These are phyloP conservation scores for Catostylus mosaicus DNA, from an alignment of 30 jellyfish, hydroid and myxozoan genomes.

Conservation along the genomic window DNA sequence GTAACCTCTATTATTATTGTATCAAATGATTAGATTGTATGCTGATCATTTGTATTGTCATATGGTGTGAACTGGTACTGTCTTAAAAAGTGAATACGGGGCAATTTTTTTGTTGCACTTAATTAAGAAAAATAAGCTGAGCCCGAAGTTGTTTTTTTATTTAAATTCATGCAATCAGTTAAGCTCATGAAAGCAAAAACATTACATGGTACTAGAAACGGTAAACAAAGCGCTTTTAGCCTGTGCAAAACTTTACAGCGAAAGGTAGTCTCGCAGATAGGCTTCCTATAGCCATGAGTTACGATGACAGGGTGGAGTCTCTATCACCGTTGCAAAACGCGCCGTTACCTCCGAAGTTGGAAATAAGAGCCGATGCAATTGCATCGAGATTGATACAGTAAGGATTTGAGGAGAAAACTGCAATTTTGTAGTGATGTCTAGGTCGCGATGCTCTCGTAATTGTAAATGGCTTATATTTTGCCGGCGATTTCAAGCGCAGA, in stretches of 20 bases:
- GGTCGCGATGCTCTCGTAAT: conserved; percentile 26
- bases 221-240: conserved; percentile 6
- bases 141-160: too few species aligned
- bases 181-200: too few species aligned
- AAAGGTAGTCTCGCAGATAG: too few species aligned
- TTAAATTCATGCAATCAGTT: too few species aligned
- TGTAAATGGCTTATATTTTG: conserved; percentile 14
- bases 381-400: conserved; percentile 13
- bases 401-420: conserved; percentile 16
- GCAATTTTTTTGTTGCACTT: too few species aligned
- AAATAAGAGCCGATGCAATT: conserved; percentile 10
- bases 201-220: conserved; percentile 16
- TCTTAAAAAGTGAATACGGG: too few species aligned
- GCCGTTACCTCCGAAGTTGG: conserved; percentile 36
- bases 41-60: too few species aligned
- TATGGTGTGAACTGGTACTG: too few species aligned
- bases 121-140: too few species aligned
- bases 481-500: conserved; percentile 8
- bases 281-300: conserved; percentile 32
- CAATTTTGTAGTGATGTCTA: conserved; percentile 11
- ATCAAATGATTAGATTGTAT: too few species aligned
- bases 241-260: too few species aligned
- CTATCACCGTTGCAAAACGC: conserved; percentile 21
- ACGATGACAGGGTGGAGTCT: conserved; percentile 13
- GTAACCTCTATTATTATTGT: too few species aligned